Base-by-base conservation (phyloP, 2,888 invertebrate species). In the Callyntrura sp. region DNA sequence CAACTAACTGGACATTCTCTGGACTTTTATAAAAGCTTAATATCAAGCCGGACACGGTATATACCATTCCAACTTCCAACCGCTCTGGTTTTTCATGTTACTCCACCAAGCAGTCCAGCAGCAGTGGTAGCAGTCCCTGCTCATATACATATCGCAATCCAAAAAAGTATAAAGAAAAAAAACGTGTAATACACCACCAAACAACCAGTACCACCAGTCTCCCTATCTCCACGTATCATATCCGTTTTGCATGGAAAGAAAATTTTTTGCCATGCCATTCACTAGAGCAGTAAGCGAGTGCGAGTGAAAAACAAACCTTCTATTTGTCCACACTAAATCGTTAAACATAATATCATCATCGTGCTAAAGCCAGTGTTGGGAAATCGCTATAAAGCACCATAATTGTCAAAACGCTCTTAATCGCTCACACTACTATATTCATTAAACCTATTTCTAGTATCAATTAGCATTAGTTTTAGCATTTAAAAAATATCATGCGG, bases 241-340 rank as follows among this genome's bases (percentile, higher is more conserved):
- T 87, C 87, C 87, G 87, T 87, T 87, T 86, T 86, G 86, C 86
- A 79, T 78, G 68, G 70, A 87, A 81, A 23, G 14, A 55, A 78
- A 45, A 78, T 28, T 78, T 78, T 86, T 85, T 20, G 78, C 85
- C 85, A 78, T 79, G 55, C 79, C 79, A 79, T 57, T 79, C 55
- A 78, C 55, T 17, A 35, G n/a, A 35, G 5, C 3, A 57, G 76
- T 35, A 55, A n/a, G n/a, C n/a, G n/a, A n/a, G n/a, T n/a, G n/a
- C n/a, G n/a, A n/a, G n/a, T n/a, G n/a, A n/a, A n/a, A n/a, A n/a
- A n/a, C n/a, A n/a, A n/a, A n/a, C n/a, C n/a, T n/a, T n/a, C n/a
- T n/a, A n/a, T 35, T 9, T 17, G 1, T n/a, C 4, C 68, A 70
- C 43, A n/a, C 11, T 55, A 55, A 14, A 51, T n/a, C n/a, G n/a